A percentile compares a stretch with the other conserved stretches of the same genome.
Conservation (phyloP, 2,113 vertebrate genomes). For the Echinops telfairi region DNA sequence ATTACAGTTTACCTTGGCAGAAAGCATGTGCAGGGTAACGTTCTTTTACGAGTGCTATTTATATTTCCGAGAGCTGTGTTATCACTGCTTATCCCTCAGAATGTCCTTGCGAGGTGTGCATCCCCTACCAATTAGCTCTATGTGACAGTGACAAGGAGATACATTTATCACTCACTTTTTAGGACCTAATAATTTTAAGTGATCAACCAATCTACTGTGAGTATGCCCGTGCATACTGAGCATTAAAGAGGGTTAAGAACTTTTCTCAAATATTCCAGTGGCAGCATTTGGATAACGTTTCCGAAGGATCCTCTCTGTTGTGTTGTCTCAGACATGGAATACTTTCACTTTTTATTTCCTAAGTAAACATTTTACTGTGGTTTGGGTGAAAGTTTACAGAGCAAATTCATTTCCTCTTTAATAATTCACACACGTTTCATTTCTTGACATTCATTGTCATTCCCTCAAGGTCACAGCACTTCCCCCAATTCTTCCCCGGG, state of each 20-base stretch:
- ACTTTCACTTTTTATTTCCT: no score
- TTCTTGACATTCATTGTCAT: no score
- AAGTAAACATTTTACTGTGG: no score
- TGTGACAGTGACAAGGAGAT: slow-evolving; percentile 43
- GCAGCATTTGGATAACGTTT: slow-evolving; percentile 28
- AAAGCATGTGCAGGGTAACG: slow-evolving; percentile 54
- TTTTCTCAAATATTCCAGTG: neutral
- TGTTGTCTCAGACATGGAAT: neutral
- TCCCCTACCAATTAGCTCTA: slow-evolving; percentile 45
- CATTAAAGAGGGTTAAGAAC: neutral
- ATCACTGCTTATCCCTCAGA: slow-evolving; percentile 52
- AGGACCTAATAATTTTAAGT: slow-evolving; percentile 67
- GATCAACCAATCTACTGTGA: slow-evolving; percentile 58
- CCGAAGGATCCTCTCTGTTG: neutral
- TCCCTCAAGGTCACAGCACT: no score
- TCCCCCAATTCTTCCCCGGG: no score
- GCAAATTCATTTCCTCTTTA: no score
- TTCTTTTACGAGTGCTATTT: slow-evolving; percentile 69
- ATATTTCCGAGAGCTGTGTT: slow-evolving; percentile 62
- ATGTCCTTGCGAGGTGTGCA: slow-evolving; percentile 56
- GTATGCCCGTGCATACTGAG: slow-evolving; percentile 15
- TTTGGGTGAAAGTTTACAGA: no score
- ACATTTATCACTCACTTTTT: slow-evolving; percentile 52
- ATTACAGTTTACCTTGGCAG: slow-evolving; percentile 70
- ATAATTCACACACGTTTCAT: no score